Percentiles rank a stretch among this genome's conserved stretches.
Conservation (phyloP, 2,113 vertebrate species). For the Ibidorhyncha struthersii region DNA sequence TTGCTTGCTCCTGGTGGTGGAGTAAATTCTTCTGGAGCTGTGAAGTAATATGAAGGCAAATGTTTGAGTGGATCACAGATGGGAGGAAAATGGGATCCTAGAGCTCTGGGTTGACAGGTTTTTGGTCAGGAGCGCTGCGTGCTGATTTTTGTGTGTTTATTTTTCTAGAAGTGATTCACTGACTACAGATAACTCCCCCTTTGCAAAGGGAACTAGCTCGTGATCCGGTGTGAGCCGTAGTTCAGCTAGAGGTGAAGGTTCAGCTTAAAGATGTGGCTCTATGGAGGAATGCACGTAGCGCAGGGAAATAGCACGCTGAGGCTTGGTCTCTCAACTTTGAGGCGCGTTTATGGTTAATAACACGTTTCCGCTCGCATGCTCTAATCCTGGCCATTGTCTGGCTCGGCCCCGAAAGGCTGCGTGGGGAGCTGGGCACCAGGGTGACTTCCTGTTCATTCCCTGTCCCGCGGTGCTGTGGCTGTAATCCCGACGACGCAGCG, state of each 20-base stretch:
- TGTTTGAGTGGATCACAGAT: not conserved
- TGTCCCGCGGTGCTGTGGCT: not conserved
- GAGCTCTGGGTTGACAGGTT: not conserved
- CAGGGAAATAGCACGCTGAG: not conserved
- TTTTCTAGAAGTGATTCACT: not conserved
- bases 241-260: not conserved
- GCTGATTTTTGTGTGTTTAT: not conserved
- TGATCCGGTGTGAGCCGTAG: not conserved
- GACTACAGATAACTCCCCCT: not conserved
- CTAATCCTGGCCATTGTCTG: not conserved
- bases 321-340: not conserved
- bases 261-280: not conserved
- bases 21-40: not conserved
- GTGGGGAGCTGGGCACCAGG: not conserved
- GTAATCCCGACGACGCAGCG: accelerated
- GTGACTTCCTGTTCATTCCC: not conserved
- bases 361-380: accelerated
- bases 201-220: not conserved
- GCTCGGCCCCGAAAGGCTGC: not conserved
- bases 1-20: not conserved
- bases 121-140: not conserved
- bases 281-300: accelerated
- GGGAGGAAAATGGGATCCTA: not conserved
- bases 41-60: not conserved
- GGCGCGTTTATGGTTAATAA: not conserved